Base-by-base conservation (phyloP, 2,113 vertebrate genomes). In the Rhadina sibilatrix region DNA sequence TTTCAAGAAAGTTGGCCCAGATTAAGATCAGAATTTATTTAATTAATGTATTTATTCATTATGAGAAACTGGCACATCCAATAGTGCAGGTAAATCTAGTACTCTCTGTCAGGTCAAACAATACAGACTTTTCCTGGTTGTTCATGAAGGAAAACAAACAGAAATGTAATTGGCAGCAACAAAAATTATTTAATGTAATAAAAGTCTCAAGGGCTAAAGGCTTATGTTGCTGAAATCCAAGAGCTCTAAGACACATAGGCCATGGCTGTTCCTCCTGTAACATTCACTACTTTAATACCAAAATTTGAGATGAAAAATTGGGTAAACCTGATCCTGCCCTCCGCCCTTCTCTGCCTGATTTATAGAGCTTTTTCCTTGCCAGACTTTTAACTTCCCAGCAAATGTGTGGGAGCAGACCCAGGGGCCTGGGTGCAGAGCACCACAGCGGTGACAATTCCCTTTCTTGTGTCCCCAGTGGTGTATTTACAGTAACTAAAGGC, bases 1-100 rank as follows among this genome's bases (percentile, higher is more conserved):
- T 8, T 30, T 59, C 50, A 8, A 52, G 57, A 76, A 78, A 57
- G 38, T 81, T 59, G 54, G 24, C 47, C 47, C 35, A 89, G 89
- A 94, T 94, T 93, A 92, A 61, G 92, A 97, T 96, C 92, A 94
- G 85, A 91, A 94, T 86, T 70, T 83, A 47, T 85, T 83, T 90
- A 82, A 93, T 93, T 89, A 40, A 35, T 89, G 44, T 74, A 53
- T 92, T 92, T 90, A 50, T 95, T 95, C 76, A 15, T 93, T 68
- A 33, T 46, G 72, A 82, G 78, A 90, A 93, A 65, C 20, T 16
- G 12, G 28, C 49, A 83, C 68, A 56, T 49, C 44, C 37, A 75
- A 59, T 27, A 68, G 42, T 10, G 21, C 50, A 76, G 37, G 69
- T 86, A 68, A 72, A 35, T 83, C 80, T 65, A 49, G 40, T 53